Conservation (phyloP, 2,113 vertebrate species). For the Sinocyclocheilus rhinocerous region DNA sequence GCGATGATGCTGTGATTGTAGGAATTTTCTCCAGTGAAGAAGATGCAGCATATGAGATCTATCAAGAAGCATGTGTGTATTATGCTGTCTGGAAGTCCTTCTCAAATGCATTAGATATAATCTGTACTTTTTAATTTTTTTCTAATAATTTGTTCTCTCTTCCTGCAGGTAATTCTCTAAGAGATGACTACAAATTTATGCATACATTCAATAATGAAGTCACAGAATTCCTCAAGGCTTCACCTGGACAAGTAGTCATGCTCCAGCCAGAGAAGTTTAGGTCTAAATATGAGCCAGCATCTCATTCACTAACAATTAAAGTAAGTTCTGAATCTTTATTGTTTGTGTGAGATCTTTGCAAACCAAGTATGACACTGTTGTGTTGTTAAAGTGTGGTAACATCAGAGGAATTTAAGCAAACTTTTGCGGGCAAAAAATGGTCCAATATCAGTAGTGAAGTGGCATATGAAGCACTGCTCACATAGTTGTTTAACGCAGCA, state of each 20-base stretch:
- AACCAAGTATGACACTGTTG: neutral
- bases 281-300: slow-evolving; percentile 85
- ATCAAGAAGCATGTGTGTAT: slow-evolving; percentile 89
- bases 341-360: neutral
- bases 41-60: slow-evolving; percentile 82
- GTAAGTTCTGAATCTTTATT: slow-evolving; percentile 67
- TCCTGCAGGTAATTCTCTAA: slow-evolving; percentile 83
- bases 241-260: slow-evolving; percentile 81
- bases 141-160: neutral
- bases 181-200: slow-evolving; percentile 92
- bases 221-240: slow-evolving; percentile 81
- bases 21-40: slow-evolving; percentile 84
- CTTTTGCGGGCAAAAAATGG: slow-evolving; percentile 72
- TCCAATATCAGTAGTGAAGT: neutral
- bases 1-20: slow-evolving; percentile 87
- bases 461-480: neutral
- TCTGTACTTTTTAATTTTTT: neutral
- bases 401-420: neutral
- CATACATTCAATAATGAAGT: slow-evolving; percentile 88
- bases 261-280: slow-evolving; percentile 92
- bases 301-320: slow-evolving; percentile 77
- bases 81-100: neutral
- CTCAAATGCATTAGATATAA: neutral
- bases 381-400: neutral
- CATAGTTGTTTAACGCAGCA: slow-evolving; percentile 46